Conservation (phyloP, 2,888 invertebrate species). For the Catocala sponsa region DNA sequence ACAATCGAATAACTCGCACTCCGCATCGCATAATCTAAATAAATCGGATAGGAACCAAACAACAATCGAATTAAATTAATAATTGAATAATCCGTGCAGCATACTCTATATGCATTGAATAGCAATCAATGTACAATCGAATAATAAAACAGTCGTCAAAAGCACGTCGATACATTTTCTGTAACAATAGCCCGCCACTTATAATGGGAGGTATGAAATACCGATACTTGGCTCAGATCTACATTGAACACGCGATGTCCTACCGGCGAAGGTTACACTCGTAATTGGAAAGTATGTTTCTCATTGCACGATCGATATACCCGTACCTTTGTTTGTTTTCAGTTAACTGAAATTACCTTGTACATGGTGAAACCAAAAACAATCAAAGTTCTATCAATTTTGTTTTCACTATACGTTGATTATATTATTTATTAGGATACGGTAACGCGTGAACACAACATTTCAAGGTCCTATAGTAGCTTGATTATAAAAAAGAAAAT, state of each 20-base stretch:
- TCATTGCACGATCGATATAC: constrained; percentile 5
- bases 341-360: neutral
- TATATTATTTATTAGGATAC: no score
- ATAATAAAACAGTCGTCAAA: no score
- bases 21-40: no score
- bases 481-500: no score
- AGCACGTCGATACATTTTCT: no score
- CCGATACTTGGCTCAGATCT: constrained; percentile 4
- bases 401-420: neutral
- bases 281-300: constrained; percentile 34
- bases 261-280: constrained; percentile 30
- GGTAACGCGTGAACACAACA: neutral
- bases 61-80: no score
- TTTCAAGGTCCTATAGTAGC: neutral
- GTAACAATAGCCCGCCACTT: no score
- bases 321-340: neutral
- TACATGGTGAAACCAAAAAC: neutral
- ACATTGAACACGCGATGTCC: constrained; percentile 30
- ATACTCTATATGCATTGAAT: no score
- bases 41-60: no score
- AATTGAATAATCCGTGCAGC: no score
- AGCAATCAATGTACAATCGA: no score
- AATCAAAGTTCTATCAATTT: neutral
- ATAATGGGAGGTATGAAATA: neutral
- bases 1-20: no score